A percentile compares a stretch with the other conserved stretches of the same genome.
Conservation (phyloP, 2,113 vertebrate species). For the Rhineura floridana region DNA sequence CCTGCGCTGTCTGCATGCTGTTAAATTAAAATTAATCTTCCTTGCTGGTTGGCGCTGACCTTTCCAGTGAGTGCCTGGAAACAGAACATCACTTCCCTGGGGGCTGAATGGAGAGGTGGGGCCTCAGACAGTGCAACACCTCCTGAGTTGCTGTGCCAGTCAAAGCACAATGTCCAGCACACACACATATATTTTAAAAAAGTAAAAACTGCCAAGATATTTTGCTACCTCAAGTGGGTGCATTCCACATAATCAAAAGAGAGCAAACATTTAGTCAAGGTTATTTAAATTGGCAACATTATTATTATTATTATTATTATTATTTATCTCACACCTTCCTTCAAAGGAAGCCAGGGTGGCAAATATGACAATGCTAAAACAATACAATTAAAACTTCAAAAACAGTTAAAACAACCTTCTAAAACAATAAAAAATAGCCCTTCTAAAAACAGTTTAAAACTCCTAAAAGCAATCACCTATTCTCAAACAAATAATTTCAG, state of each 20-base stretch:
- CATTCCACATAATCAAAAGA: neutral
- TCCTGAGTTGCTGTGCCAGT: conserved; percentile 10
- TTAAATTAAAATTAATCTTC: conserved; percentile 72
- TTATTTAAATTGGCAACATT: neutral
- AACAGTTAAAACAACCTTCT: no score
- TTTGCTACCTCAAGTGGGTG: neutral
- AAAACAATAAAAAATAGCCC: no score
- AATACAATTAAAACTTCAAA: no score
- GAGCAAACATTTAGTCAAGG: neutral
- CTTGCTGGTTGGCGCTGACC: conserved; percentile 66
- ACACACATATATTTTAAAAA: neutral
- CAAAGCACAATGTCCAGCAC: conserved; percentile 11
- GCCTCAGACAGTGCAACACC: neutral
- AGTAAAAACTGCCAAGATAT: neutral
- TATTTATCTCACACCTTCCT: no score
- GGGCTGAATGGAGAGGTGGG: conserved; percentile 45
- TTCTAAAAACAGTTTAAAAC: no score
- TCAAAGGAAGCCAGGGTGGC: no score
- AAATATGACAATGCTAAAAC: no score
- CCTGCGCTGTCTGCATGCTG: conserved; percentile 3
- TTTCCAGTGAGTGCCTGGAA: conserved; percentile 67
- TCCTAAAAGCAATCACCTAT: no score
- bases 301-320: no score
- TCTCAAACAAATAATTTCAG: no score
- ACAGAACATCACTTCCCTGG: conserved; percentile 53